Evolutionary conservation across 2,113 vertebrate species (phyloP), one percentile per base, ranked within the genome.

Genomic region (Toxotes jaculatrix): DNA sequence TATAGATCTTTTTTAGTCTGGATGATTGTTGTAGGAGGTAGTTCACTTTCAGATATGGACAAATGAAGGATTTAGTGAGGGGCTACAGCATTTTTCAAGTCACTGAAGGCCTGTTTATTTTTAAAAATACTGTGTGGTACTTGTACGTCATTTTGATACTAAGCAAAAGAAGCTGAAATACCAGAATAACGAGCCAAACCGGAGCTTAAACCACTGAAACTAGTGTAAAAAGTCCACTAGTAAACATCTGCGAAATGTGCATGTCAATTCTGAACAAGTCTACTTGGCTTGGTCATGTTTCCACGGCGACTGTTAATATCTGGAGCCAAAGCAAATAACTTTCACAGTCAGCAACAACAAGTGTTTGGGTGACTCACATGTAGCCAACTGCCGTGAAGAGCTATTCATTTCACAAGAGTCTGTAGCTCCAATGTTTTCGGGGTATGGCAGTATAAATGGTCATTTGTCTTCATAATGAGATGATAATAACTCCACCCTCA

Each of bases 341-440:
- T 77, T 85, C 63, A 23, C 74, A 74, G 69, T 64, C 43, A 67
- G 74, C 61, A 49, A 79, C n/a, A 27, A 56, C 21, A 56, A 66
- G 73, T 64, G 79, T 83, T 42, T n/a, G 31, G 23, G 78, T 89
- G 87, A 87, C 42, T 91, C 83, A 84, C 45, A 11, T 63, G 64
- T 65, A 32, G 49, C 57, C 45, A 74, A 77, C 75, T 85, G 80
- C 80, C 79, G 65, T 70, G 65, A 64, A 79, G 72, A 74, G 74
- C 69, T 57, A 64, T 75, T 79, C 47, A 65, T 76, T 86, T 66
- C 63, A 70, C 56, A 59, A 57, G 11, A 75, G 36, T 63, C 38
- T 68, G 62, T 57, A 49, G 65, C 77, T 59, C 16, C 4, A 53
- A 8, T 77, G 63, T 43, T 71, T 55, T 68, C 0, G 31, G 75